These are phyloP conservation scores for Manis javanica DNA, from an alignment of 2,797 vertebrate species.

Conservation along the genomic window DNA sequence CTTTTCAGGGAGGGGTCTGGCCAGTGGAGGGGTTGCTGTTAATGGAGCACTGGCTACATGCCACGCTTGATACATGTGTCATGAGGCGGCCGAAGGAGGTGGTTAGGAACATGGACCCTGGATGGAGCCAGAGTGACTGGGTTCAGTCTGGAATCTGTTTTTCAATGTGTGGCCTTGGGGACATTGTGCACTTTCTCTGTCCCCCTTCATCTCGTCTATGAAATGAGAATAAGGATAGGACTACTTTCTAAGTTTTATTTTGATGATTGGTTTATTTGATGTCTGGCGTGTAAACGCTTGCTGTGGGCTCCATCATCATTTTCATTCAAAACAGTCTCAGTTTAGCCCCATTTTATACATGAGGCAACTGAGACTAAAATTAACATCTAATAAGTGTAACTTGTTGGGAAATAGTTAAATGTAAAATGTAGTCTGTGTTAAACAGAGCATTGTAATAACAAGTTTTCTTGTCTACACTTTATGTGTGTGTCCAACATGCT, in stretches of 20 bases:
- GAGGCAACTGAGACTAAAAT: constrained; percentile 1
- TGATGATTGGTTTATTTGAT: neutral
- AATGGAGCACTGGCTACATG: fast-evolving
- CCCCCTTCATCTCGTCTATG: neutral
- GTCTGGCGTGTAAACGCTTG: neutral
- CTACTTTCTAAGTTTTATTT: neutral
- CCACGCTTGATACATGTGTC: neutral
- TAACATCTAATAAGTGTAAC: neutral
- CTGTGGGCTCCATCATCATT: neutral
- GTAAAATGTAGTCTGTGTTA: neutral
- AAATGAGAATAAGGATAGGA: neutral
- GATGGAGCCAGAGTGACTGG: neutral
- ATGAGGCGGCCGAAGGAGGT: neutral
- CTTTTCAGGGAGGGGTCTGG: neutral
- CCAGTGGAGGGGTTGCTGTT: neutral
- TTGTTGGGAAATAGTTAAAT: neutral
- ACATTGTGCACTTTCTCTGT: neutral
- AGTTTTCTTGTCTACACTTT: neutral
- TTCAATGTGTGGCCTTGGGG: neutral
- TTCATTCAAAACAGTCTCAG: neutral
- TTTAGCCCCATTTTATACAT: neutral
- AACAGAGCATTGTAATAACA: neutral
- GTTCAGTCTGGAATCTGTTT: neutral
- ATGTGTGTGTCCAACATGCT: neutral
- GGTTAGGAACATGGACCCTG: neutral